phyloP scores from a whole-genome alignment of 2,797 vertebrate genomes.

The Erethizon dorsatum region DNA sequence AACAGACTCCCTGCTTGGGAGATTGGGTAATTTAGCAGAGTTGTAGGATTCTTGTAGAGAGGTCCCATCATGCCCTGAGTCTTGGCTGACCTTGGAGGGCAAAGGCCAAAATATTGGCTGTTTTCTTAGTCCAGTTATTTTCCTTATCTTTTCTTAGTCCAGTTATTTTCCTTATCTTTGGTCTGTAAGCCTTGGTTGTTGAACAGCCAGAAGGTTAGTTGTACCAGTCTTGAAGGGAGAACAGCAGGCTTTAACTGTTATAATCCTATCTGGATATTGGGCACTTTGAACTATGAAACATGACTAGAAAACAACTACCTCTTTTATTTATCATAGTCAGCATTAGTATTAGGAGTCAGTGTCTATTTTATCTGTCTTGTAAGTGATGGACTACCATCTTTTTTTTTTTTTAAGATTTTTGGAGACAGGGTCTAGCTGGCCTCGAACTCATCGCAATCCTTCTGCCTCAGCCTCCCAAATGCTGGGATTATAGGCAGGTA shows the following conservation, averaged over 20 bases:
- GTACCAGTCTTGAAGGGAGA: not conserved
- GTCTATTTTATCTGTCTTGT: not conserved
- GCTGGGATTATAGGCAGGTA: not conserved
- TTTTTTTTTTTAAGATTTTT: not conserved
- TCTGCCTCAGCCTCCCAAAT: not conserved
- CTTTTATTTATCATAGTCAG: not conserved
- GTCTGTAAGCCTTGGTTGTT: not conserved
- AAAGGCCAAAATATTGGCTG: not conserved
- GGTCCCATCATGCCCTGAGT: not conserved
- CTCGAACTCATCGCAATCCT: not conserved
- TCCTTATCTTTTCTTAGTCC: not conserved
- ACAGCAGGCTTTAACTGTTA: not conserved
- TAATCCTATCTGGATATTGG: not conserved
- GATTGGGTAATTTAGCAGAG: not conserved
- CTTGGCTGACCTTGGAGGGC: not conserved
- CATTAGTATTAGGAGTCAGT: not conserved
- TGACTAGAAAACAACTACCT: not conserved
- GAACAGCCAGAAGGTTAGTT: not conserved
- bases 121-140: not conserved
- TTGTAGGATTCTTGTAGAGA: not conserved
- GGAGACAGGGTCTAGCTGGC: not conserved
- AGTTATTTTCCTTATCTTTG: not conserved
- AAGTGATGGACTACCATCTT: not conserved
- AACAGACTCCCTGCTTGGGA: not conserved
- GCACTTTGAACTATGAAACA: not conserved